Base-by-base conservation (phyloP, 2,113 vertebrate species). In the Chionis minor region DNA sequence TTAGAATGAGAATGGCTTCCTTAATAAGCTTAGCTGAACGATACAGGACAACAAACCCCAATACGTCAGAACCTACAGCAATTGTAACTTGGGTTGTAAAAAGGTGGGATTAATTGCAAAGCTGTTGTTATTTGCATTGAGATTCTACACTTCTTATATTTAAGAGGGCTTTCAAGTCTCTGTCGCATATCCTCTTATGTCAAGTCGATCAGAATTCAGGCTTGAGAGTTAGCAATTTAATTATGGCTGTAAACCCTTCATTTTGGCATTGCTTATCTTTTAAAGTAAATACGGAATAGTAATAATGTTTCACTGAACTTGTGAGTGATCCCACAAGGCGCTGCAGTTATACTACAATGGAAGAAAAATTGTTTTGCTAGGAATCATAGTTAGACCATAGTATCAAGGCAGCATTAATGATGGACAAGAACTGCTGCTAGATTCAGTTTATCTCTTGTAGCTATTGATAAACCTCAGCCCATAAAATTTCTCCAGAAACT, bases 71-170 rank as follows among this genome's bases (percentile, higher is more conserved):
- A 86, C 2, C 4, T 78, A 55, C n/a, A 81, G 40, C 70, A 96
- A 9, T 72, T 89, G 55, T 88, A 96, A 91, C 24, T 12, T 77
- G 11, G 14, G 2, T 9, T 94, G 90, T 92, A 78, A 96, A 90
- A 90, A 79, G n/a, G 79, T 63, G 20, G 56, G 74, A 96, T 97
- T 97, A 95, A 84, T 92, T 95, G 44, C 67, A 94, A 94, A 86
- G 72, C 88, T 83, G 67, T 85, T 97, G 66, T 93, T 95, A 91
- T 79, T 93, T 94, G 63, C 72, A 70, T 42, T 94, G 70, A 92
- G 81, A 79, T 96, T 96, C 95, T 88, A 63, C 23, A 49, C 51
- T 89, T 70, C 38, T 77, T 93, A n/a, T 61, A 86, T 94, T 95
- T 95, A 74, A 58, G 51, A 75, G 26, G 44, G 22, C 18, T 95